Percentiles rank a stretch among this genome's conserved stretches.
These are phyloP conservation scores for Campoplex nolae DNA, from an alignment of 2,888 invertebrate species.

Conservation along the genomic window DNA sequence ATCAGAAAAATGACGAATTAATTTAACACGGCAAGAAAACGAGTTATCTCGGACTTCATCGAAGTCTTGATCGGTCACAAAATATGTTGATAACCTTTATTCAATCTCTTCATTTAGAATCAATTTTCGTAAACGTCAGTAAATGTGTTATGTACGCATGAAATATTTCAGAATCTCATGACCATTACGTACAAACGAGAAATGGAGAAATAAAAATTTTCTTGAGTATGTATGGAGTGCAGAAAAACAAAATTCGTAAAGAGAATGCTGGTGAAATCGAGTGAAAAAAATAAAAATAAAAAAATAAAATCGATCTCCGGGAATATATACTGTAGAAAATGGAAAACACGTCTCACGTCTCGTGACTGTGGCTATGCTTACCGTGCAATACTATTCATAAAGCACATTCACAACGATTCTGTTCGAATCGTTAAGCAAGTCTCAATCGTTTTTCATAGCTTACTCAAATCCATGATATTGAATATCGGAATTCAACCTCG, in stretches of 20 bases:
- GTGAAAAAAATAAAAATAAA: neutral
- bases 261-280: neutral
- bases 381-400: slow-evolving; percentile 19
- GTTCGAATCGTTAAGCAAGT: slow-evolving; percentile 3
- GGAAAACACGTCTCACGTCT: neutral
- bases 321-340: neutral
- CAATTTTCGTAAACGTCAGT: no score
- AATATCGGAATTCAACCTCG: slow-evolving; percentile 21
- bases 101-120: no score
- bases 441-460: neutral
- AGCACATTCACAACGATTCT: neutral
- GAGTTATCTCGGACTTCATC: neutral
- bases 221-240: neutral
- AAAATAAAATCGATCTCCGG: neutral
- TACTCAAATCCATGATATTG: slow-evolving; percentile 1
- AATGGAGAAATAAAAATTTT: neutral
- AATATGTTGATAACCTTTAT: no score
- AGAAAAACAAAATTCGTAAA: neutral
- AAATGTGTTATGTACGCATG: no score
- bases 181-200: neutral
- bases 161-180: no score
- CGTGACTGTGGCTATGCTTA: neutral
- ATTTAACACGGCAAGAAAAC: neutral
- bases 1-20: neutral
- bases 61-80: neutral